Base-by-base conservation (phyloP, 2,113 vertebrate species). In the Xiphophorus couchianus region DNA sequence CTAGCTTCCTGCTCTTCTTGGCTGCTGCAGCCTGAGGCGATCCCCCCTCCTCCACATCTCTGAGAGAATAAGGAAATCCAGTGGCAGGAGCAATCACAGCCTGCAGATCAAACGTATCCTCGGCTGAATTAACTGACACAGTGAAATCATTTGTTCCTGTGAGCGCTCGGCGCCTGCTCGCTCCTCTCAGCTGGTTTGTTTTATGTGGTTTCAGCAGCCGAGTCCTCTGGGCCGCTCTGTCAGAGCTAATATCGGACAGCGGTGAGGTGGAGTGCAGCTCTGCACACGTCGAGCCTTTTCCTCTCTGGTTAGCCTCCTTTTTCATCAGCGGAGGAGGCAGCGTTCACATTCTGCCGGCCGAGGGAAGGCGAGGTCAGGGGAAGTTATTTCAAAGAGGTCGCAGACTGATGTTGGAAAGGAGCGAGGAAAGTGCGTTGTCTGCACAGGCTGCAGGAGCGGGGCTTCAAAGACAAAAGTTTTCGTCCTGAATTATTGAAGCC, bases 71-170 rank as follows among this genome's bases (percentile, higher is more conserved):
- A 89, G 86, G 91, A 90, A 93, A 90, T 87, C 81, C 81, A 81
- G 81, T 84, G 83, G 88, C 91, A 92, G 62, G 89, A 91, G 84
- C 89, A 87, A 93, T 94, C 92, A 91, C 85, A 78, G 77, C 68
- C 72, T 74, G 29, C 71, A 89, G 91, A 95, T 95, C 93, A 94
- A 93, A 93, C 88, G 83, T 83, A 84, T 91, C 93, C 93, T 91
- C 91, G 5, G 86, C 91, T 92, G 93, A 92, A 91, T 94, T 92
- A 83, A 73, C 92, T 91, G 94, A 92, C 93, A 93, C 90, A 84
- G 91, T 93, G 83, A 88, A 90, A 91, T 91, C 89, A 94, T 93
- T 93, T 93, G 93, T 93, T 93, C 90, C 89, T 86, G 88, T 64
- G 44, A 68, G 81, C 80, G 75, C 84, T 69, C 78, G 69, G 83